Percentiles rank a stretch among this genome's conserved stretches.
Evolutionary conservation across 2,888 invertebrate species (phyloP).

Genomic region (Hemistola chrysoprasaria): DNA sequence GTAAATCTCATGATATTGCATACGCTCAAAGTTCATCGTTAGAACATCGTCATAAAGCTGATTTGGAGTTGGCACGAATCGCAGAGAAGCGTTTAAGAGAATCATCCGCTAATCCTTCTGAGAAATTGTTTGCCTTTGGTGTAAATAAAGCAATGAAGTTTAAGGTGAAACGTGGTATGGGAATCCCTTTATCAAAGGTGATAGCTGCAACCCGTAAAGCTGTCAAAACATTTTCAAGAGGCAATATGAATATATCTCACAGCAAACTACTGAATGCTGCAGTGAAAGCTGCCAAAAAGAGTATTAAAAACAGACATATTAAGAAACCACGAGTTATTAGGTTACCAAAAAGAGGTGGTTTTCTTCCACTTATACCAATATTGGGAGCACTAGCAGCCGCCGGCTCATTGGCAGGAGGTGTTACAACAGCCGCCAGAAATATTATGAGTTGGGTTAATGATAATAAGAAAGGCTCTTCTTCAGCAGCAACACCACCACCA

Average conservation of each 20-base stretch:
- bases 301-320: too few species aligned
- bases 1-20: slow-evolving; percentile 31
- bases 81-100: background rate
- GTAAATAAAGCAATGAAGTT: slow-evolving; percentile 11
- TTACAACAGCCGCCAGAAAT: too few species aligned
- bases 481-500: background rate
- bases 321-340: slow-evolving; percentile 1
- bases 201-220: background rate
- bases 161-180: slow-evolving; percentile 1
- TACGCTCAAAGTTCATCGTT: slow-evolving; percentile 14
- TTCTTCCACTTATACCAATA: slow-evolving; percentile 7
- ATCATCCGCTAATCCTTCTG: background rate
- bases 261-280: background rate
- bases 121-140: slow-evolving; percentile 3
- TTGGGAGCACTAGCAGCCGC: slow-evolving; percentile 1
- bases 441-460: slow-evolving; percentile 7
- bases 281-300: background rate
- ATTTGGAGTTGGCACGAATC: background rate
- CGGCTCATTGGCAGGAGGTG: slow-evolving; percentile 6
- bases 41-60: slow-evolving; percentile 2
- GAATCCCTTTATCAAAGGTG: too few species aligned
- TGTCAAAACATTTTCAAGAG: too few species aligned
- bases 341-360: slow-evolving; percentile 6
- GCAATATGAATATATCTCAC: background rate
- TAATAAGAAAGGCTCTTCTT: background rate